Percentiles rank a stretch among this genome's conserved stretches.
These are phyloP conservation scores for Ryuthela nishihirai DNA, from an alignment of 2,888 invertebrate genomes.

Conservation along the genomic window DNA sequence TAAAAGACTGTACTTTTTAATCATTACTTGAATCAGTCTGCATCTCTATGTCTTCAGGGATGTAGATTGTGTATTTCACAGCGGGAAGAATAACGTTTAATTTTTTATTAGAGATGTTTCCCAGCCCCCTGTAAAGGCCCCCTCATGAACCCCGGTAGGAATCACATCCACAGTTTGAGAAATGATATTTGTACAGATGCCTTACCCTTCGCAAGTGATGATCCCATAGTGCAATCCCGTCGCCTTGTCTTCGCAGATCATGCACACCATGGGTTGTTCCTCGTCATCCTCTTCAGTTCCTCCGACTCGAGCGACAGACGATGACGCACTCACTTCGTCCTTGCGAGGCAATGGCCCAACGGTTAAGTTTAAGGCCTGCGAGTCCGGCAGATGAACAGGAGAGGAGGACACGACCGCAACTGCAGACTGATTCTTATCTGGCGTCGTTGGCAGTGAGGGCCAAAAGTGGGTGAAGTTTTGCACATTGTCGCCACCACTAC, in stretches of 20 bases:
- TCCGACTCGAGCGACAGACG: not conserved
- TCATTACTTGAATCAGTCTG: too few species aligned
- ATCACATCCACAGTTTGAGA: too few species aligned
- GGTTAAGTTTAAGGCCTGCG: constrained; percentile 35
- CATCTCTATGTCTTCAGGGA: too few species aligned
- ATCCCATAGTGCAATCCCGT: constrained; percentile 98
- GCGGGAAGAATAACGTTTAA: too few species aligned
- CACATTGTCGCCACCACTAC: too few species aligned
- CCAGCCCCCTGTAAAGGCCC: too few species aligned
- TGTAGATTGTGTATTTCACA: too few species aligned
- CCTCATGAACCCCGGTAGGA: too few species aligned
- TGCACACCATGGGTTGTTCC: constrained; percentile 70
- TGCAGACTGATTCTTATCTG: constrained; percentile 5
- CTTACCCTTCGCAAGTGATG: constrained; percentile 94
- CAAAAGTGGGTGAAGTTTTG: constrained; percentile 22
- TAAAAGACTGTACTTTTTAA: too few species aligned
- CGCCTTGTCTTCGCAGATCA: constrained; percentile 98
- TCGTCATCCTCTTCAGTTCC: constrained; percentile 27
- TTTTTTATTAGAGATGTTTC: too few species aligned
- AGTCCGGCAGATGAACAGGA: constrained; percentile 17
- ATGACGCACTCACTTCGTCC: constrained; percentile 1
- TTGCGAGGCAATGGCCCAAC: constrained; percentile 3
- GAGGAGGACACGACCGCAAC: constrained; percentile 10
- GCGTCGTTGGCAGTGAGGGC: constrained; percentile 7
- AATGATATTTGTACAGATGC: too few species aligned